These are phyloP conservation scores for Noctilio leporinus DNA, from an alignment of 2,113 vertebrate genomes.

Conservation along the genomic window DNA sequence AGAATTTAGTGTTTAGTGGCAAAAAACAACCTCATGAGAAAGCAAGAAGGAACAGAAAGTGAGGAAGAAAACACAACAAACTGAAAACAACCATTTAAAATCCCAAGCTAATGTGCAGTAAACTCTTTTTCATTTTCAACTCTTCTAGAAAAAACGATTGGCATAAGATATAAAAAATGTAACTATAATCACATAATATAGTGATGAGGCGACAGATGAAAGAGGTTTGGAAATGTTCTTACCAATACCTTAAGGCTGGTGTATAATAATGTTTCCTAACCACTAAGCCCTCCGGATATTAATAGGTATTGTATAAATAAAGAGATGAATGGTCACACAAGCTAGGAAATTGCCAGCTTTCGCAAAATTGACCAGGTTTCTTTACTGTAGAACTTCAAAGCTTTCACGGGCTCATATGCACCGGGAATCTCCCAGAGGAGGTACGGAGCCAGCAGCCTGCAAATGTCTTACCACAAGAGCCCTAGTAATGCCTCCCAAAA, in stretches of 20 bases:
- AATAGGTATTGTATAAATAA: slow-evolving; percentile 34
- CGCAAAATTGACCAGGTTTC: slow-evolving; percentile 27
- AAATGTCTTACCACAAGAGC: slow-evolving; percentile 5
- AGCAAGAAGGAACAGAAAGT: not conserved
- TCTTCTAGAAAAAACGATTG: slow-evolving; percentile 26
- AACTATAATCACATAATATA: slow-evolving; percentile 36
- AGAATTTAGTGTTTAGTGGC: not conserved
- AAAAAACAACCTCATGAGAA: not conserved
- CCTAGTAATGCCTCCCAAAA: slow-evolving; percentile 21
- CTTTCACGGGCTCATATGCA: not conserved
- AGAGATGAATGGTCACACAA: slow-evolving; percentile 6
- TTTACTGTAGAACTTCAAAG: slow-evolving; percentile 25
- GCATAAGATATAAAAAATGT: not conserved
- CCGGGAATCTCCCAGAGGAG: not conserved
- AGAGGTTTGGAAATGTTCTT: not conserved
- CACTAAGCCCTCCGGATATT: slow-evolving; percentile 22
- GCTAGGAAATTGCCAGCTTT: not conserved
- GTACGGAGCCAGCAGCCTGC: not conserved
- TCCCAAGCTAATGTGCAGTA: not conserved
- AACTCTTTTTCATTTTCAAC: not conserved
- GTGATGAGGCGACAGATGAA: slow-evolving; percentile 22
- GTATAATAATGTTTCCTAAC: slow-evolving; percentile 20
- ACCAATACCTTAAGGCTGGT: slow-evolving; percentile 6
- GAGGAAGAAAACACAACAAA: not conserved
- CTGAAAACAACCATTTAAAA: slow-evolving; percentile 19